A percentile compares a stretch with the other conserved stretches of the same genome.
These are phyloP conservation scores for Gymnogyps californianus DNA, from an alignment of 2,113 vertebrate genomes.

Conservation along the genomic window DNA sequence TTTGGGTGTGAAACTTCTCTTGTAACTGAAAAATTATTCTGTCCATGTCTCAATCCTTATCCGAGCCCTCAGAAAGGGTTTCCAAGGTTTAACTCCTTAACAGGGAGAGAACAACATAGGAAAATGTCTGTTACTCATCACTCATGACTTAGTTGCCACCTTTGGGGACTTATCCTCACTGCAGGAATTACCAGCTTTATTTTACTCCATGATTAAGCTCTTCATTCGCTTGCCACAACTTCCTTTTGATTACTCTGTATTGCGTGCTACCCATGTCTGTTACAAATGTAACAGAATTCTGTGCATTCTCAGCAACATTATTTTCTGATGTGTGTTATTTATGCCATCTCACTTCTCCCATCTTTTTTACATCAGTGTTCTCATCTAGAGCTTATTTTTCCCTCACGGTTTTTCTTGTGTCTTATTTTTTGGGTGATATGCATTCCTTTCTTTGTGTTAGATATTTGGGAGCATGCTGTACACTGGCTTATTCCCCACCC, in stretches of 20 bases:
- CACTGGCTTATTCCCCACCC: background rate
- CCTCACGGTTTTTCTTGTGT: background rate
- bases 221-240: background rate
- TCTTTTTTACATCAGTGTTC: background rate
- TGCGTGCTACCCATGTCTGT: fast-evolving
- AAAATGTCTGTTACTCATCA: background rate
- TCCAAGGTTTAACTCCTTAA: background rate
- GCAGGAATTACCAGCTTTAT: background rate
- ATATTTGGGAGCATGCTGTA: background rate
- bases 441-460: background rate
- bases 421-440: background rate
- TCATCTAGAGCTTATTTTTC: background rate
- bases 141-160: background rate
- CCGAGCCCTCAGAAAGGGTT: background rate
- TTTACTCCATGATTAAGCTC: background rate
- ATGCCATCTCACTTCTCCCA: background rate
- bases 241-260: background rate
- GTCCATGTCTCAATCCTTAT: background rate
- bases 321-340: background rate
- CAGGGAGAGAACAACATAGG: background rate
- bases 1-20: background rate
- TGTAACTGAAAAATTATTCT: background rate
- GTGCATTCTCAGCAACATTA: fast-evolving
- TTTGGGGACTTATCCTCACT: background rate
- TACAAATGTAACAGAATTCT: background rate